Evolutionary conservation across 2,888 invertebrate species (phyloP).

Genomic region (Dendrolimus houi): DNA sequence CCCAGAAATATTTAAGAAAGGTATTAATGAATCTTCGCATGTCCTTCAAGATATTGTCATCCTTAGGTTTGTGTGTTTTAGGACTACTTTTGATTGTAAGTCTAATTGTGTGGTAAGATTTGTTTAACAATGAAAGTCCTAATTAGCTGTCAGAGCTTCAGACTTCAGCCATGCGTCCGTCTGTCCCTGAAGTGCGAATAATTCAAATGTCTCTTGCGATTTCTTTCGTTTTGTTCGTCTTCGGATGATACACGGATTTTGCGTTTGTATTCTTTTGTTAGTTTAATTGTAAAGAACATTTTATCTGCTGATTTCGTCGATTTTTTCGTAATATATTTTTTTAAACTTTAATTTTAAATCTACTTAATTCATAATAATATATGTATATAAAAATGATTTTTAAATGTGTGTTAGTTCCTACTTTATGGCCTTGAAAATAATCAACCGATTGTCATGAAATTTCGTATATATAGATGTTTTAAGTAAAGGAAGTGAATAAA

Average conservation of each 20-base stretch:
- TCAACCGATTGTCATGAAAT: too few species aligned
- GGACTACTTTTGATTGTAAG: constrained; percentile 22
- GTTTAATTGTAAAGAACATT: neutral
- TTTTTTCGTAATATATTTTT: neutral
- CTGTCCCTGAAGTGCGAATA: constrained; percentile 67
- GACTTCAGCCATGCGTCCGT: constrained; percentile 46
- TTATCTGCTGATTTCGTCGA: neutral
- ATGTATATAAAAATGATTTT: too few species aligned
- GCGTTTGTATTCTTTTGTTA: constrained; percentile 19
- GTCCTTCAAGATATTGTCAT: constrained; percentile 27
- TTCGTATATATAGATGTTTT: too few species aligned
- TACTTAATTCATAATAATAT: too few species aligned
- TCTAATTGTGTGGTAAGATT: constrained; percentile 47
- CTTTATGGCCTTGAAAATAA: too few species aligned
- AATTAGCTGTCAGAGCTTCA: constrained; percentile 73
- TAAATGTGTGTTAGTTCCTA: too few species aligned
- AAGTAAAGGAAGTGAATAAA: too few species aligned
- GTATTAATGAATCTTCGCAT: constrained; percentile 55
- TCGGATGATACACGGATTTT: constrained; percentile 25
- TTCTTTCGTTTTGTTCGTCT: constrained; percentile 62
- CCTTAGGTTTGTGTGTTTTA: constrained; percentile 27
- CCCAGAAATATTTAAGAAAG: constrained; percentile 69
- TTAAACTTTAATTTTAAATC: too few species aligned
- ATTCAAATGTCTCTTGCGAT: constrained; percentile 69
- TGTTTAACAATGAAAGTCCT: constrained; percentile 69